Evolutionary conservation across 2,113 vertebrate genomes (phyloP), one percentile per base, ranked within the genome.

Genomic region (Heterocephalus glaber): DNA sequence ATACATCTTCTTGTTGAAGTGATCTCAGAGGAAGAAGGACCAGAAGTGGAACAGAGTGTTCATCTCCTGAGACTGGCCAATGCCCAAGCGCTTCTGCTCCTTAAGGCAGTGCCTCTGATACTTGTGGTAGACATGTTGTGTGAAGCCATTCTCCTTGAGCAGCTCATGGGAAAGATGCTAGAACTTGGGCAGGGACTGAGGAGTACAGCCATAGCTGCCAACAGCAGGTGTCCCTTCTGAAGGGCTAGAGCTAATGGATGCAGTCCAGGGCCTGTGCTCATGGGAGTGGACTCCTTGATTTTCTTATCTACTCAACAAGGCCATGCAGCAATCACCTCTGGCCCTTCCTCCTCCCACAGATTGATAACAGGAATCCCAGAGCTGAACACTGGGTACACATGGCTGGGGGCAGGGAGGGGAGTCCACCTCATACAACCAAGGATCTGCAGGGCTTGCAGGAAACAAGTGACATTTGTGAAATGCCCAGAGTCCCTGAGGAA

Each of bases 1-100:
- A 1, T 99, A 99, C 99, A 99, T 99, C 97, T 99, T 99, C 97
- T 99, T 99, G 98, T 99, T 99, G 98, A 99, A 99, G 98, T 99
- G 99, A 98, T 99, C 99, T 86, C 99, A 98, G 95, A 99, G 98
- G 98, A 99, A 99, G 98, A 99, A 99, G 16, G 99, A 99, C 99
- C 99, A 99, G 98, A 99, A 99, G 88, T 99, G 99, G 98, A 99
- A 99, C 11, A 99, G 99, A 0, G 99, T 99, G 98, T 99, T 99
- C 99, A 99, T 99, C 98, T 99, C 99, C 98, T 99, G 99, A 90
- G 99, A 99, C 84, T 99, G 99, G 96, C 99, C 99, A 7, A 99
- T 99, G 96, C 99, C 99, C 97, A 99, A 98, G 58, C 99, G 98
- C 97, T 99, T 99, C 47, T 99, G 98, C 98, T 99, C 99, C 99